These are phyloP conservation scores for Daboia siamensis DNA, from an alignment of 2,113 vertebrate species.

Conservation along the genomic window DNA sequence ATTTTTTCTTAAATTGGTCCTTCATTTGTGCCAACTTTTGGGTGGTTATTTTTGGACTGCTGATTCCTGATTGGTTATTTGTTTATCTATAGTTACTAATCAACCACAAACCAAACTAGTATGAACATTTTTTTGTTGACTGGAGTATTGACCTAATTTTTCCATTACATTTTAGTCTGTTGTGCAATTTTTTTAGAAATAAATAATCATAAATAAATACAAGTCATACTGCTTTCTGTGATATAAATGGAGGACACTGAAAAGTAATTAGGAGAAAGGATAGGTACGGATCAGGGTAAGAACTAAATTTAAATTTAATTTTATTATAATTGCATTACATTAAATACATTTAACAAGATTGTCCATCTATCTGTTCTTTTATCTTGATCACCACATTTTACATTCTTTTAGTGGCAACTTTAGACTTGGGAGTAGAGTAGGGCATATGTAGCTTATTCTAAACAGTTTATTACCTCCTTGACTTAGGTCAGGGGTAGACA, in stretches of 20 bases:
- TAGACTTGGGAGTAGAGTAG: not conserved
- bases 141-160: not conserved
- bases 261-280: not conserved
- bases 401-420: not conserved
- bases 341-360: not conserved
- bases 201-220: not conserved
- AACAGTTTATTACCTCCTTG: not conserved
- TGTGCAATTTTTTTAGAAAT: not conserved
- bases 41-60: not conserved
- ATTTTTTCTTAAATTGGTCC: not conserved
- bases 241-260: not conserved
- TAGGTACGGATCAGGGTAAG: not conserved
- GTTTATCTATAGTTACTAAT: not conserved
- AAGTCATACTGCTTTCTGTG: not conserved
- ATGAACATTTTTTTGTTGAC: not conserved
- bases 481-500: no score
- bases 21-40: not conserved
- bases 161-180: not conserved
- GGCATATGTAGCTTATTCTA: not conserved
- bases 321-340: not conserved
- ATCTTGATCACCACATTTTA: not conserved
- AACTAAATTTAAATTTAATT: not conserved
- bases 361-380: not conserved
- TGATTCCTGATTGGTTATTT: not conserved
- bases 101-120: not conserved